Base-by-base conservation (phyloP, 2,113 vertebrate species). In the Felis catus region DNA sequence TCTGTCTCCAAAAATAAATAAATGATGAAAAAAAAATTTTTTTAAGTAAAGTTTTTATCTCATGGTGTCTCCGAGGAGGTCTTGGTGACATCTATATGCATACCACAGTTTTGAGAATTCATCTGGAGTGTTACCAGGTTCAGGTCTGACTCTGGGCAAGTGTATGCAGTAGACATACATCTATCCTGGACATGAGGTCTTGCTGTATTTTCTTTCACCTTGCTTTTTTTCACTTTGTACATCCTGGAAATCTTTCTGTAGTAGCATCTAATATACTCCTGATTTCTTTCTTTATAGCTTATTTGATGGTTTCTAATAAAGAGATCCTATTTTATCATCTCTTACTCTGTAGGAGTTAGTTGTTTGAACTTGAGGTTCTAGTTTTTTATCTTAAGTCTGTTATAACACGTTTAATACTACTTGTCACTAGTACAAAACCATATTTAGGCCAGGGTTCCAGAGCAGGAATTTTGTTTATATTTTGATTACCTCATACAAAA, bases 381-480 rank as follows among this genome's bases (percentile, higher is more conserved):
- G 70, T 83, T 92, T 89, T 55, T 78, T 65, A 78, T 86, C 55
- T 89, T 79, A 61, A 51, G 12, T 71, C 15, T 88, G 65, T 79
- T 51, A 0, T 41, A 63, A 61, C 6, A 55, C 63, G 88, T 88
- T 68, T 85, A 58, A 71, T 65, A 58, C 2, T 71, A 71, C 41
- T 53, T 89, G 79, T 92, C 39, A 78, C 36, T 81, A 66, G 41
- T 63, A 15, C 76, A 94, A 68, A 73, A 61, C 0, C 51, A 95
- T 45, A 63, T 63, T 45, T 84, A 94, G 70, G 10, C 21, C 84
- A 39, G n/a, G 21, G 90, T 82, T 78, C 41, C 39, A 95, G 45
- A 84, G 16, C 48, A 80, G 6, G 63, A 94, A 90, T 95, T 66
- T 85, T 89, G 86, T 66, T 89, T 84, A 33, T 61, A 66, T 92